Evolutionary conservation across 2,113 vertebrate genomes (phyloP).

Genomic region (Merops nubicus): DNA sequence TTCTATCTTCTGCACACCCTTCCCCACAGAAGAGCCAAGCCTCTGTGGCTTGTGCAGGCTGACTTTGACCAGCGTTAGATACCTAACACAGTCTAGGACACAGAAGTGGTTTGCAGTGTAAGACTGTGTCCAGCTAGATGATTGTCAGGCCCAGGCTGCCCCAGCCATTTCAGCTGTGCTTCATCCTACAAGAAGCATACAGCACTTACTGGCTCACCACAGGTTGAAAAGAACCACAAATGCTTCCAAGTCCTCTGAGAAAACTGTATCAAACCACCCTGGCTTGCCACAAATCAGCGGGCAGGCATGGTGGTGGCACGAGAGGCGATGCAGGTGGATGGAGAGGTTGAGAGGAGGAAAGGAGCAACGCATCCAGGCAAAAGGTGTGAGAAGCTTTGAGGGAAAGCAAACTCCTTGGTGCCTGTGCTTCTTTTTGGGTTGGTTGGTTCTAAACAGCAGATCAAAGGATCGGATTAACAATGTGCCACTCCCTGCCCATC

Average conservation of each 20-base stretch:
- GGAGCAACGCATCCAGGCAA: neutral
- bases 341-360: neutral
- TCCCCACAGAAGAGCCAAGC: neutral
- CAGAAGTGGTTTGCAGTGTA: neutral
- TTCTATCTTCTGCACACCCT: neutral
- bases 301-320: accelerated
- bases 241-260: neutral
- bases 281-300: neutral
- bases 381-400: neutral
- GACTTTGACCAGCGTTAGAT: accelerated
- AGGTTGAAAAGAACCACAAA: neutral
- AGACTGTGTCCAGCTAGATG: accelerated
- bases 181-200: neutral
- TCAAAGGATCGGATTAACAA: neutral
- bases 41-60: neutral
- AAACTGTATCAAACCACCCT: neutral
- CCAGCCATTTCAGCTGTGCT: neutral
- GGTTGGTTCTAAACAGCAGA: neutral
- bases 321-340: accelerated
- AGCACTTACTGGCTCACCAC: neutral
- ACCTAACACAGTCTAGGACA: neutral
- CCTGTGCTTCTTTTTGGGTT: neutral
- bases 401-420: neutral
- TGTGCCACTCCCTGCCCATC: neutral
- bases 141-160: neutral